Conservation (phyloP, 2,797 vertebrate genomes). For the Cephalopachus bancanus region DNA sequence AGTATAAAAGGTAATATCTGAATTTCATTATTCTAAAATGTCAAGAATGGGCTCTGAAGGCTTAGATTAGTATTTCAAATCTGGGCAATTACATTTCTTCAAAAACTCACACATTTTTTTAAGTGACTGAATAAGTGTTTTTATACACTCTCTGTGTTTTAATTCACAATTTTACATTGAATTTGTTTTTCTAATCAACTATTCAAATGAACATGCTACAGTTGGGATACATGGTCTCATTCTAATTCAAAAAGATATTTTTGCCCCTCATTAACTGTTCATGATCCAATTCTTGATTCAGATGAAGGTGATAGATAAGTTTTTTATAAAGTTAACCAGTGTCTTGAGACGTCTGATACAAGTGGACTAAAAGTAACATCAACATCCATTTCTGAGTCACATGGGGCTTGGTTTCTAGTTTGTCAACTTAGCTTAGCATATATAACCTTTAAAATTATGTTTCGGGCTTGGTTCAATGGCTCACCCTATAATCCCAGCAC, state of each 20-base stretch:
- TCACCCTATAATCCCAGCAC: too few relatives aligned
- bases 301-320: not conserved
- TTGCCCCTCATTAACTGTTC: not conserved
- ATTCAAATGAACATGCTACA: not conserved
- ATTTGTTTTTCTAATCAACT: not conserved
- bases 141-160: not conserved
- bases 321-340: not conserved
- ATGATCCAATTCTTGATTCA: not conserved
- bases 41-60: slow-evolving; percentile 58
- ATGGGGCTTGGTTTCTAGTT: not conserved
- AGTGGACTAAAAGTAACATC: not conserved
- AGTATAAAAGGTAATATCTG: slow-evolving; percentile 75
- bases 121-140: slow-evolving; percentile 15
- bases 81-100: slow-evolving; percentile 27
- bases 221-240: not conserved
- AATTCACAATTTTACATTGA: slow-evolving; percentile 3
- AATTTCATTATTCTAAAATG: slow-evolving; percentile 79
- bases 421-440: not conserved
- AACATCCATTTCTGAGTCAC: not conserved
- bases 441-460: not conserved
- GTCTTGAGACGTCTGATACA: not conserved
- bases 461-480: not conserved
- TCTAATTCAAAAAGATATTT: not conserved
- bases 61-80: slow-evolving; percentile 49
- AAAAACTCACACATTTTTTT: slow-evolving; percentile 33